phyloP scores from a whole-genome alignment of 2,113 vertebrate species.

The Leptobrachium leishanense region DNA sequence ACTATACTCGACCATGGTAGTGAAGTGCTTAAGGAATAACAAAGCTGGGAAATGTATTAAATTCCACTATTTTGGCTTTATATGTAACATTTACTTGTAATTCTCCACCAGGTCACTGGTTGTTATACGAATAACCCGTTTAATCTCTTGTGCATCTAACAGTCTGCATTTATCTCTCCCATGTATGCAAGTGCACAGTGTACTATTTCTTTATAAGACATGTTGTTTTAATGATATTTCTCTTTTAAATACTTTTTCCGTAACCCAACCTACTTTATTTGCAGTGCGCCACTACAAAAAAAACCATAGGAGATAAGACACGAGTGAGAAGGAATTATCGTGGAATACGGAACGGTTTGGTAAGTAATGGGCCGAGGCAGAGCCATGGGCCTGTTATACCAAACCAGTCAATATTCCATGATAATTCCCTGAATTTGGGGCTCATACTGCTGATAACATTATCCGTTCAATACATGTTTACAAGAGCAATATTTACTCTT shows the following conservation, averaged over 20 bases:
- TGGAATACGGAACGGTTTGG: conserved; percentile 49
- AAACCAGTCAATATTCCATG: conserved; percentile 43
- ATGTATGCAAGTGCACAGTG: too few species aligned
- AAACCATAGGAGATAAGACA: conserved; percentile 44
- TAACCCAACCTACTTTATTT: conserved; percentile 59
- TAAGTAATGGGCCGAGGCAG: conserved; percentile 46
- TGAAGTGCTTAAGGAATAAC: too few species aligned
- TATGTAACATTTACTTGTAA: too few species aligned
- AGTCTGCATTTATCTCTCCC: too few species aligned
- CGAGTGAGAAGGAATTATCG: conserved; percentile 46
- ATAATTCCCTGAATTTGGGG: conserved; percentile 21
- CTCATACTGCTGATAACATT: neutral
- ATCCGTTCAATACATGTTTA: neutral
- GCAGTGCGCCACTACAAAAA: conserved; percentile 52
- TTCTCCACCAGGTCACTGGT: too few species aligned
- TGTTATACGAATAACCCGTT: too few species aligned
- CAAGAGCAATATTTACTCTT: neutral
- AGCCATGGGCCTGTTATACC: conserved; percentile 39
- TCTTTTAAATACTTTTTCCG: conserved; percentile 30
- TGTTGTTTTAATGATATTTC: too few species aligned
- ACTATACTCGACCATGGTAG: too few species aligned
- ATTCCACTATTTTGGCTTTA: too few species aligned
- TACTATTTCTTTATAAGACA: too few species aligned
- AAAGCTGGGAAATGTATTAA: too few species aligned
- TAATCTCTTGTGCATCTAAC: too few species aligned